phyloP scores from a whole-genome alignment of 2,113 vertebrate species.

The Plectropomus leopardus region DNA sequence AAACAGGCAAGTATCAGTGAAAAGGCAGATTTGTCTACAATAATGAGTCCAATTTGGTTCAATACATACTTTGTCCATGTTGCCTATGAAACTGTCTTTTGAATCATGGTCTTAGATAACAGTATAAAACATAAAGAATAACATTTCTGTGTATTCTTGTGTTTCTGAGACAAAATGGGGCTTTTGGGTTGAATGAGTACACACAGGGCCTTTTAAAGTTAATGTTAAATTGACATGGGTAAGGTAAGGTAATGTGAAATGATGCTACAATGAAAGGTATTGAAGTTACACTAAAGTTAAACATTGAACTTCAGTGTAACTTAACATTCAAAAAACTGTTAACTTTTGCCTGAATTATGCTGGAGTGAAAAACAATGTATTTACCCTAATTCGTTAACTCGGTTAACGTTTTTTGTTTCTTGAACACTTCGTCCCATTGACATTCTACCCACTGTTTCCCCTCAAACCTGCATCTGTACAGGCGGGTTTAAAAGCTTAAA shows the following conservation, averaged over 20 bases:
- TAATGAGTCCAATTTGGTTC: background rate
- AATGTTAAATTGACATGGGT: too few species aligned
- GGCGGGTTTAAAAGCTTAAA: background rate
- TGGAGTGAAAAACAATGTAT: background rate
- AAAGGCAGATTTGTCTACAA: conserved; percentile 10
- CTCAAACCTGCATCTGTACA: background rate
- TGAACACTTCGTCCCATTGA: background rate
- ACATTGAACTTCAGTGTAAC: background rate
- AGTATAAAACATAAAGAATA: background rate
- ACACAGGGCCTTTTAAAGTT: too few species aligned
- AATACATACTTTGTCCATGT: conserved; percentile 1
- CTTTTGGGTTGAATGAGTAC: background rate
- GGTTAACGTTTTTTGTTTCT: too few species aligned
- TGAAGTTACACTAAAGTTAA: background rate
- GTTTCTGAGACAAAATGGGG: background rate
- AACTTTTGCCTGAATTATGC: background rate
- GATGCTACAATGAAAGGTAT: background rate
- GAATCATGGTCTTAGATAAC: background rate
- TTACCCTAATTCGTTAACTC: too few species aligned
- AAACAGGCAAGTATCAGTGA: background rate
- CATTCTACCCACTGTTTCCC: background rate
- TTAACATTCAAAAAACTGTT: background rate
- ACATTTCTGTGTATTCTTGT: background rate
- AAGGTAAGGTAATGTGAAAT: background rate
- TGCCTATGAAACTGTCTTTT: background rate